Evolutionary conservation across 2,888 invertebrate species (phyloP), one percentile per base, ranked within the genome.

Genomic region (Encarsia formosa): DNA sequence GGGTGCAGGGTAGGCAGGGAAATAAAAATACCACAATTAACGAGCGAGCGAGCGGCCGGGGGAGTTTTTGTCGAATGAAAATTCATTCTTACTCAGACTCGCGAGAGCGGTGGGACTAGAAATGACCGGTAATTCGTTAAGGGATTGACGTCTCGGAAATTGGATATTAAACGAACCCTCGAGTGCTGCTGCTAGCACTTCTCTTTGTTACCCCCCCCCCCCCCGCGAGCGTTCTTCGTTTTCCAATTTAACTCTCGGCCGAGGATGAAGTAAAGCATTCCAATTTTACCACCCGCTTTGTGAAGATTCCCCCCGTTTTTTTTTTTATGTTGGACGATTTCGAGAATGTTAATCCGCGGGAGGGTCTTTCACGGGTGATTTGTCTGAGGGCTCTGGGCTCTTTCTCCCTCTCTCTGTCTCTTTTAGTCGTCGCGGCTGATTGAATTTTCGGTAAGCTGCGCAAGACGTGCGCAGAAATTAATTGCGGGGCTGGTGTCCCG

Each of bases 121-220:
- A 59, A 65, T 63, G 65, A 61, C 62, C 63, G 58, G 64, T 66
- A 68, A 68, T 68, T 67, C 63, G 67, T 65, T 64, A 66, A 67
- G 58, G 62, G 65, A 68, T 65, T 69, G 69, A 69, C 69, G 63
- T 68, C 64, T 62, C 65, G 67, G 65, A 68, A 69, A 70, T 69
- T 69, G 68, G 65, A 68, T 68, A 68, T 69, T 68, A 70, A 70
- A 65, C 65, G 63, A 61, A 63, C 58, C 60, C 15, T 15, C 15
- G n/a, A 6, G 5, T 34, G 13, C 34, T n/a, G 39, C 32, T 57
- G 59, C 45, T 46, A 42, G 45, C 39, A 49, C 57, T 54, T 52
- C 57, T 53, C 57, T 57, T 54, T 54, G 56, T 57, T 53, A 38
- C 40, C 50, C 43, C 20, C 19, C 9, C 22, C 16, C 23, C 22